phyloP scores from a whole-genome alignment of 2,113 vertebrate genomes.

The Brachypteracias leptosomus region DNA sequence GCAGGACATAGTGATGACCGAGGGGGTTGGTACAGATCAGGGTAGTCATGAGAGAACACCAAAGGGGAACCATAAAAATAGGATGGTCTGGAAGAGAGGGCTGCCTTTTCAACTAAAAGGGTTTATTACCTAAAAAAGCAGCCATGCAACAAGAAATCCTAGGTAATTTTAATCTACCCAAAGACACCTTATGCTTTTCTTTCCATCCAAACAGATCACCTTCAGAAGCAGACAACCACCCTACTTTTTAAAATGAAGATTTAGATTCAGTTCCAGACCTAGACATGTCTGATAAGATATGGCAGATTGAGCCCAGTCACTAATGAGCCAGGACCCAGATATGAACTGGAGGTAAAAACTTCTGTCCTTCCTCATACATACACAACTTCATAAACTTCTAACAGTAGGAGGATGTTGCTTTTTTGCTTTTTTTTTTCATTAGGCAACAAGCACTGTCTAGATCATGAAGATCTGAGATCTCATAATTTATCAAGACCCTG shows the following conservation, averaged over 20 bases:
- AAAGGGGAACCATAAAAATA: not conserved
- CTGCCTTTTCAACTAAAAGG: not conserved
- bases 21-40: not conserved
- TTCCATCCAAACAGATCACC: not conserved
- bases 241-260: not conserved
- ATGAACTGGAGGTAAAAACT: not conserved
- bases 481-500: not conserved
- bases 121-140: not conserved
- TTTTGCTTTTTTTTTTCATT: not conserved
- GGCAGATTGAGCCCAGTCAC: not conserved
- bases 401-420: not conserved
- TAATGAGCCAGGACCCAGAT: not conserved
- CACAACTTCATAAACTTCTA: not conserved
- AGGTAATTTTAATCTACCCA: not conserved
- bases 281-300: not conserved
- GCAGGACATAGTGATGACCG: not conserved
- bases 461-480: not conserved
- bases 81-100: not conserved
- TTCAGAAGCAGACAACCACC: not conserved
- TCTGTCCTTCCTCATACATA: not conserved
- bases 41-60: not conserved
- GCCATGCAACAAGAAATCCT: not conserved
- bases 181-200: not conserved
- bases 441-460: not conserved
- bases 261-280: not conserved